These are phyloP conservation scores for Scylla paramamosain DNA, from an alignment of 1,140 invertebrate species.

Conservation along the genomic window DNA sequence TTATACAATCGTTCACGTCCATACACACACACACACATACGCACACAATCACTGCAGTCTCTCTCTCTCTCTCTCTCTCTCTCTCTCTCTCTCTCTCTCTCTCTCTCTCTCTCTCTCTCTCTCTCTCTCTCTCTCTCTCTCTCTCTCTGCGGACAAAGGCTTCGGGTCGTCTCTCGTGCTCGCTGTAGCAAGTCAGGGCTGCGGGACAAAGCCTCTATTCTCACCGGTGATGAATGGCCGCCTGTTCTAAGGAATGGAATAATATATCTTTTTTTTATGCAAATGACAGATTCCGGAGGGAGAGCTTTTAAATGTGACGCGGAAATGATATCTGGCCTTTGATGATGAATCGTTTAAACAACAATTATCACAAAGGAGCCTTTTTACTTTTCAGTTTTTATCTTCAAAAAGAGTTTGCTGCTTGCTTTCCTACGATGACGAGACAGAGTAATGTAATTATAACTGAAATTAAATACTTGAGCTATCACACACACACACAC, in stretches of 20 bases:
- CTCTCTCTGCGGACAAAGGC: constrained; percentile 8
- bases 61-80: neutral
- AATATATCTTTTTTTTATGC: neutral
- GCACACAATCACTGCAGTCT: neutral
- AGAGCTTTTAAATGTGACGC: neutral
- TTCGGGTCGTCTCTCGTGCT: neutral
- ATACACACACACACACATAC: no score
- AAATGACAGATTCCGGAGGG: neutral
- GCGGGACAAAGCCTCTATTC: neutral
- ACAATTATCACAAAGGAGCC: neutral
- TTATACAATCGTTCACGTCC: no score
- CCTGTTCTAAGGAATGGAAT: neutral
- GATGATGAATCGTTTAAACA: neutral
- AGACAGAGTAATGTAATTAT: neutral
- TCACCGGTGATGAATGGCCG: neutral
- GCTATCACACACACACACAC: neutral
- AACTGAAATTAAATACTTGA: no score
- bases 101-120: constrained; percentile 40
- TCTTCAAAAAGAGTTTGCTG: no score
- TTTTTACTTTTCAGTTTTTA: neutral
- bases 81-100: neutral
- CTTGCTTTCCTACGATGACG: neutral
- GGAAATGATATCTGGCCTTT: neutral
- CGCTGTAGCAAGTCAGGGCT: neutral
- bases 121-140: constrained; percentile 33